phyloP scores from a whole-genome alignment of 2,797 vertebrate genomes.

The Enteromius afrohamiltoni region DNA sequence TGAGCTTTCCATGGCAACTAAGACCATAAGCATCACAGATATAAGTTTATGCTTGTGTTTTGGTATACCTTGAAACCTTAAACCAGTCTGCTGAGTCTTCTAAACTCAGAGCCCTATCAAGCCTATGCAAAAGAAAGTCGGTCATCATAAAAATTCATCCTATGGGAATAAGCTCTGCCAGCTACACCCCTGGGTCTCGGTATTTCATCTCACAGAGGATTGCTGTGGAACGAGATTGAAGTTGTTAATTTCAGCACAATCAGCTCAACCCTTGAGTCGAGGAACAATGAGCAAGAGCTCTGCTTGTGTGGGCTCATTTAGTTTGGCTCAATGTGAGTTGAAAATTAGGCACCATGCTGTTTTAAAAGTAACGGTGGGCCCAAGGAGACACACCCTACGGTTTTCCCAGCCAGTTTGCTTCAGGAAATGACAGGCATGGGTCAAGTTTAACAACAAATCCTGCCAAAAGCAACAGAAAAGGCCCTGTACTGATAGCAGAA shows the following conservation, averaged over 20 bases:
- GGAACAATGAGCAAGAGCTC: slow-evolving; percentile 54
- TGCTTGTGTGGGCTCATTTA: slow-evolving; percentile 57
- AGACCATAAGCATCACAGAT: background rate
- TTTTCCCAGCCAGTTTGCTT: background rate
- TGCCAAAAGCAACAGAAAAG: slow-evolving; percentile 36
- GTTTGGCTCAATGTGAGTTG: slow-evolving; percentile 19
- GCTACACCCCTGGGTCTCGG: slow-evolving; percentile 47
- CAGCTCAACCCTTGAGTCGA: slow-evolving; percentile 40
- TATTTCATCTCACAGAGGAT: slow-evolving; percentile 62
- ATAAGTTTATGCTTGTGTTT: slow-evolving; percentile 17
- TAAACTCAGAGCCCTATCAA: slow-evolving; percentile 61
- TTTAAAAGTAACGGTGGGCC: slow-evolving; percentile 34
- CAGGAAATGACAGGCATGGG: slow-evolving; percentile 35
- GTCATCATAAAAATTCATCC: slow-evolving; percentile 64
- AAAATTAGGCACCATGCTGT: slow-evolving; percentile 46
- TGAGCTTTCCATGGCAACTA: background rate
- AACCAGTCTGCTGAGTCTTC: background rate
- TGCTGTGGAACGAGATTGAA: slow-evolving; percentile 35
- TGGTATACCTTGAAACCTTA: background rate
- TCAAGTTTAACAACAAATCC: slow-evolving; percentile 6
- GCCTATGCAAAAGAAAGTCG: slow-evolving; percentile 70
- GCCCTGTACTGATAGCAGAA: slow-evolving; percentile 11
- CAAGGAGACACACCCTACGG: slow-evolving; percentile 21
- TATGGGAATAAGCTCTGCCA: slow-evolving; percentile 63
- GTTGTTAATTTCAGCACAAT: slow-evolving; percentile 4